phyloP scores from a whole-genome alignment of 2,113 vertebrate species.

The Cebidichthys violaceus region DNA sequence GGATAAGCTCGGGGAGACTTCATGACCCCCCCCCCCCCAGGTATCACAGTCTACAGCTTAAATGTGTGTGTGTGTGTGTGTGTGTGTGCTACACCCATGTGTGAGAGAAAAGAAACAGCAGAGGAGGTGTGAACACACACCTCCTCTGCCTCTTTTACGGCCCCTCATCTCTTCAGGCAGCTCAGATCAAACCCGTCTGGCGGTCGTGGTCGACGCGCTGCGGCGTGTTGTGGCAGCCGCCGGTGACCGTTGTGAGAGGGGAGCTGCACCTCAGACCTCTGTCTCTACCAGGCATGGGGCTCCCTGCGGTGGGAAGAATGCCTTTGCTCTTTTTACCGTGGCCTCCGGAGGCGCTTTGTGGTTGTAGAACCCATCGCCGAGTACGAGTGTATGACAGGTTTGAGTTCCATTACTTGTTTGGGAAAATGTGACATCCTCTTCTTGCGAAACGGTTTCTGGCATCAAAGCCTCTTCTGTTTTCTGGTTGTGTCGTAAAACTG shows the following conservation, averaged over 20 bases:
- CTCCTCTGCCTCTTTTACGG: conserved; percentile 37
- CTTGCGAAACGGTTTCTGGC: not conserved
- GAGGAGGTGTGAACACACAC: conserved; percentile 53
- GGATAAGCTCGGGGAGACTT: not conserved
- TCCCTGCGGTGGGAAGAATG: conserved; percentile 58
- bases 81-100: conserved; percentile 21
- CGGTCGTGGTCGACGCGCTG: conserved; percentile 68
- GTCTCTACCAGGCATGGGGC: not conserved
- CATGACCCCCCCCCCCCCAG: conserved; percentile 3
- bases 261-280: conserved; percentile 46
- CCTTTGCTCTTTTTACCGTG: conserved; percentile 49
- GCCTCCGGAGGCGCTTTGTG: conserved; percentile 4
- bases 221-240: conserved; percentile 68
- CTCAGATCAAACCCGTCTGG: conserved; percentile 69
- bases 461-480: not conserved
- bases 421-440: conserved; percentile 29
- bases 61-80: conserved; percentile 31
- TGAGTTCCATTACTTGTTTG: conserved; percentile 14
- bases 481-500: not conserved
- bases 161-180: conserved; percentile 42
- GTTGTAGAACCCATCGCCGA: not conserved
- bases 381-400: conserved; percentile 18
- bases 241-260: conserved; percentile 55
- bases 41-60: conserved; percentile 32
- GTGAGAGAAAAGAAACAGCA: conserved; percentile 33